Percentiles rank a stretch among this genome's conserved stretches.
Evolutionary conservation across 2,888 invertebrate species (phyloP).

Genomic region (Chymomyza fuscimana): DNA sequence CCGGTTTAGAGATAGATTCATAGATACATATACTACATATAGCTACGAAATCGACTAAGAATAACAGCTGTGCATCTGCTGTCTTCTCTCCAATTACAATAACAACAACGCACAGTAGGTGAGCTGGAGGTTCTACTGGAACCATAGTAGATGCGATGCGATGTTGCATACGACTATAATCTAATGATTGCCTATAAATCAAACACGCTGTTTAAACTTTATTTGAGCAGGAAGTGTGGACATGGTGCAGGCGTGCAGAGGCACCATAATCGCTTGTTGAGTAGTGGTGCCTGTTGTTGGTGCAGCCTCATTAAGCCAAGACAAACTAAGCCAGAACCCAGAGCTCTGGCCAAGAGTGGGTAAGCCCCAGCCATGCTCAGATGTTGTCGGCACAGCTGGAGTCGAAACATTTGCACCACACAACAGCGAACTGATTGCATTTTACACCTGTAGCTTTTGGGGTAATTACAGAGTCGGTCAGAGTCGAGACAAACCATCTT

Average conservation of each 20-base stretch:
- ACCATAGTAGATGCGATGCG: constrained; percentile 14
- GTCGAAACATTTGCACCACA: constrained; percentile 30
- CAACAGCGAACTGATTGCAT: constrained; percentile 62
- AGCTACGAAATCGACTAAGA: neutral
- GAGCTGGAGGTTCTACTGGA: neutral
- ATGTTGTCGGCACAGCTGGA: constrained; percentile 56
- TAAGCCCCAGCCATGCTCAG: neutral
- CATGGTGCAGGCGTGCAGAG: constrained; percentile 58
- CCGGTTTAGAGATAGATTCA: neutral
- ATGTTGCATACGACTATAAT: constrained; percentile 63
- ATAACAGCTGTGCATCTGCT: constrained; percentile 52
- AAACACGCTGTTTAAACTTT: constrained; percentile 73
- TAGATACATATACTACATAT: neutral
- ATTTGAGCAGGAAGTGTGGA: constrained; percentile 76
- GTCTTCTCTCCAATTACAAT: constrained; percentile 66
- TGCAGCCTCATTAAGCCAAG: constrained; percentile 60
- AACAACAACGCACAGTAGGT: constrained; percentile 41
- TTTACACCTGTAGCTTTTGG: constrained; percentile 76
- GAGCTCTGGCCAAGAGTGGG: constrained; percentile 4
- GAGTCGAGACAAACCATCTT: neutral
- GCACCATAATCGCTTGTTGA: constrained; percentile 66
- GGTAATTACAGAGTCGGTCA: constrained; percentile 54
- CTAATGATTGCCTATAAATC: constrained; percentile 77
- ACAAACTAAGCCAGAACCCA: constrained; percentile 15
- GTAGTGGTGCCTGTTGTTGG: constrained; percentile 44